Percentiles rank a stretch among this genome's conserved stretches.
phyloP scores from a whole-genome alignment of 2,113 vertebrate species.

The Paedocypris sp. region DNA sequence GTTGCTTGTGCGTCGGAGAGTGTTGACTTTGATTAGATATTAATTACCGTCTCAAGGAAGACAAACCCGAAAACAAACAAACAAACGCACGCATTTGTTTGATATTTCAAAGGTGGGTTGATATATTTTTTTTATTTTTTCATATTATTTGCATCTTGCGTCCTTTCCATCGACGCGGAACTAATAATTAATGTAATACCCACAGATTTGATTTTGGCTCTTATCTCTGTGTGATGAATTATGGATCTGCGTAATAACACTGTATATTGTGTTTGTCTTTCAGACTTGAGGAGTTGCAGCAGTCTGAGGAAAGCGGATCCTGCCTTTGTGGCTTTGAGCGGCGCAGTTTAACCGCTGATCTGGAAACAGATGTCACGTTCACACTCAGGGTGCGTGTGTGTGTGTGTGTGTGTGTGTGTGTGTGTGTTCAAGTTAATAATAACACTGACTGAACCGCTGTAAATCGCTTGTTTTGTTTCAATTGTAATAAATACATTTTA shows the following conservation, averaged over 20 bases:
- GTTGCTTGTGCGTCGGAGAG: conserved; percentile 61
- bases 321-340: conserved; percentile 38
- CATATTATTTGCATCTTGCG: no score
- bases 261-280: conserved; percentile 46
- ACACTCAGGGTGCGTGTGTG: not conserved
- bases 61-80: conserved; percentile 49
- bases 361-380: not conserved
- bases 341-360: conserved; percentile 45
- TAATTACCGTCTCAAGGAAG: conserved; percentile 67
- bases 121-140: conserved; percentile 49
- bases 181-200: conserved; percentile 60
- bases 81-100: conserved; percentile 51
- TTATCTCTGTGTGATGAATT: conserved; percentile 59
- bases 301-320: conserved; percentile 43
- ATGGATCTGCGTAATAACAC: conserved; percentile 44
- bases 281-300: conserved; percentile 73
- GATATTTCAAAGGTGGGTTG: conserved; percentile 43
- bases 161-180: conserved; percentile 62
- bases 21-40: conserved; percentile 74
- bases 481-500: no score
- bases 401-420: no score
- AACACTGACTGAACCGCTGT: no score
- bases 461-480: no score
- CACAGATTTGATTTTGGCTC: conserved; percentile 51
- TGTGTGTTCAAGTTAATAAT: no score